A percentile compares a stretch with the other conserved stretches of the same genome.
Evolutionary conservation across 2,797 vertebrate species (phyloP).

Genomic region (Gephyroberyx darwinii): DNA sequence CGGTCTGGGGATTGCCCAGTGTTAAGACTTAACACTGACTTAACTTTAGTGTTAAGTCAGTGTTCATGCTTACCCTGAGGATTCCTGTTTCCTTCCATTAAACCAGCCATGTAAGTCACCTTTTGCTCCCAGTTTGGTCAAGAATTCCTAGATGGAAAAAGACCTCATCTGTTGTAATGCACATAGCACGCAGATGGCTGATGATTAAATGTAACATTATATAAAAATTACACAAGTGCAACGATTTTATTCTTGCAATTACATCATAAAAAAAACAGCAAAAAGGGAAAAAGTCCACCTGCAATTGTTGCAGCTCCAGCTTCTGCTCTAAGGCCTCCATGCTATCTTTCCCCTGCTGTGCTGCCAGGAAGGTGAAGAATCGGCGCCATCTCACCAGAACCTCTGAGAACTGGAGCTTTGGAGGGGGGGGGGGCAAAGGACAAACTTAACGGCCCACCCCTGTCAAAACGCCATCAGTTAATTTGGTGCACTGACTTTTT

Average conservation of each 20-base stretch:
- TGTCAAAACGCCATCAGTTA: slow-evolving; percentile 8
- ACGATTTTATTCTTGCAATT: neutral
- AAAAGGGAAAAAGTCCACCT: slow-evolving; percentile 75
- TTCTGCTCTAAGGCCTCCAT: slow-evolving; percentile 80
- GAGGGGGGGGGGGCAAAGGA: neutral
- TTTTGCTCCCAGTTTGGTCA: slow-evolving; percentile 84
- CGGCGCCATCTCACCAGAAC: slow-evolving; percentile 89
- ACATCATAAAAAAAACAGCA: neutral
- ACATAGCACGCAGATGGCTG: neutral
- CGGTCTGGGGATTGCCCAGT: neutral
- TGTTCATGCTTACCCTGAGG: slow-evolving; percentile 65
- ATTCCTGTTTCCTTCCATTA: slow-evolving; percentile 73
- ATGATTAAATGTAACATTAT: neutral
- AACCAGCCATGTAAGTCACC: slow-evolving; percentile 87
- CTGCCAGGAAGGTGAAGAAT: slow-evolving; percentile 89
- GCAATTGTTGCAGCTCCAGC: slow-evolving; percentile 86
- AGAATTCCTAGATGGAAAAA: slow-evolving; percentile 78
- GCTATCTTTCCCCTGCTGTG: slow-evolving; percentile 83
- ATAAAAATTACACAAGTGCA: neutral
- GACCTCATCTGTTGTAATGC: neutral
- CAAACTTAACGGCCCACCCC: slow-evolving; percentile 14
- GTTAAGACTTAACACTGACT: no score
- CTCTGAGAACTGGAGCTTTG: slow-evolving; percentile 90
- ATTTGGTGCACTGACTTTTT: slow-evolving; percentile 17
- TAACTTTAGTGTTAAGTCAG: no score